A percentile compares a stretch with the other conserved stretches of the same genome.
Evolutionary conservation across 2,113 vertebrate species (phyloP).

Genomic region (Ramphastos sulfuratus): DNA sequence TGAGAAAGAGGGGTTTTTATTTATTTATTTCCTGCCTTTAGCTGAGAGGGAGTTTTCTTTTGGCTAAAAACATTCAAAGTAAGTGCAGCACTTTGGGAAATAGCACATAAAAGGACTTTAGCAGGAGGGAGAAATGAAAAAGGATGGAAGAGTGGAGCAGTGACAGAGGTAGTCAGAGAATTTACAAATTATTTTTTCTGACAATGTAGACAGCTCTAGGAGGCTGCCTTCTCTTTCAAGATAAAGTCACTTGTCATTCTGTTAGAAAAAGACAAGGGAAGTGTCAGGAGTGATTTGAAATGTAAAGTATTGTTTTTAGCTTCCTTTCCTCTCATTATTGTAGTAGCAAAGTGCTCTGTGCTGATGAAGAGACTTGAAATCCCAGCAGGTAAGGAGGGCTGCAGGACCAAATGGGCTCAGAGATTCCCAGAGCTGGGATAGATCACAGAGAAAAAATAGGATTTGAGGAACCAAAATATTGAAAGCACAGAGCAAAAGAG

Average conservation of each 20-base stretch:
- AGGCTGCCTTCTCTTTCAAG: constrained; percentile 58
- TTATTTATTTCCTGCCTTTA: background rate
- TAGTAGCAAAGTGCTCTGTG: constrained; percentile 34
- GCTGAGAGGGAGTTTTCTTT: constrained; percentile 35
- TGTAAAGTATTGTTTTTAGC: constrained; percentile 67
- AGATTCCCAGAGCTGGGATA: background rate
- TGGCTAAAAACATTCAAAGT: constrained; percentile 32
- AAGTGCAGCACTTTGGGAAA: constrained; percentile 40
- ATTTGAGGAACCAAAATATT: background rate
- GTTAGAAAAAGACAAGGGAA: constrained; percentile 36
- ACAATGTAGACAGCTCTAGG: constrained; percentile 41
- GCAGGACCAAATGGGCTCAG: background rate
- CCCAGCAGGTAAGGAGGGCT: background rate
- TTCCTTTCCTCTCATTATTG: constrained; percentile 50
- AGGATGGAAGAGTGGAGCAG: constrained; percentile 16
- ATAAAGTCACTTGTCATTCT: constrained; percentile 62
- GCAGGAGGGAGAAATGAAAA: constrained; percentile 29
- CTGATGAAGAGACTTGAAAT: background rate
- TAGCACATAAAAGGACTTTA: constrained; percentile 39
- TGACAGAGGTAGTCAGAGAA: constrained; percentile 63
- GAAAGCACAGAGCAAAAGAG: background rate
- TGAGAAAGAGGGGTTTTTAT: background rate
- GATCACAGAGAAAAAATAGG: background rate
- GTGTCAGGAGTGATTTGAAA: constrained; percentile 66
- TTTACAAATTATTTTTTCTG: constrained; percentile 68